phyloP scores from a whole-genome alignment of 2,888 invertebrate genomes.

The Andricus curvator region DNA sequence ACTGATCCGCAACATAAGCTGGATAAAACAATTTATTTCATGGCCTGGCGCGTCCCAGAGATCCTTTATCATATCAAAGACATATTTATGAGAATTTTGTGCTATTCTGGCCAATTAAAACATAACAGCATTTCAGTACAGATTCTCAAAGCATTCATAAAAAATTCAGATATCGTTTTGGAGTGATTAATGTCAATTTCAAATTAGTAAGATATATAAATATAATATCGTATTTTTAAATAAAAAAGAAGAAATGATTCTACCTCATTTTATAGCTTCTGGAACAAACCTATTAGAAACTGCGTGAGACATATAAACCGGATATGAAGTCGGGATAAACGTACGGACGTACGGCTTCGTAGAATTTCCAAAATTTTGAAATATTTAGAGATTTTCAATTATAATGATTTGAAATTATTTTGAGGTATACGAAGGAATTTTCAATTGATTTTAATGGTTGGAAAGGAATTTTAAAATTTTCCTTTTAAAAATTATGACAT shows the following conservation, averaged over 20 bases:
- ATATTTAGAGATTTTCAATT: no score
- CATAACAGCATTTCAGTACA: not conserved
- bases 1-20: conserved; percentile 2
- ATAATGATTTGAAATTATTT: no score
- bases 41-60: not conserved
- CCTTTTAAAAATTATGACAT: no score
- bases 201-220: not conserved
- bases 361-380: no score
- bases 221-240: not conserved
- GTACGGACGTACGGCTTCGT: no score
- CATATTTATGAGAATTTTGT: conserved; percentile 6
- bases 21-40: conserved; percentile 20
- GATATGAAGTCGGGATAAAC: no score
- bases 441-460: no score
- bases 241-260: not conserved
- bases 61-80: conserved; percentile 28
- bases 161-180: conserved; percentile 6
- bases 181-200: not conserved
- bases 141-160: not conserved
- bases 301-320: not conserved
- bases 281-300: not conserved
- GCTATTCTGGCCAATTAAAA: conserved; percentile 29
- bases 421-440: no score
- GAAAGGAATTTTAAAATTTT: no score
- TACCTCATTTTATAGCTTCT: not conserved